Evolutionary conservation across 2,113 vertebrate species (phyloP).

Genomic region (Poecilia latipinna): DNA sequence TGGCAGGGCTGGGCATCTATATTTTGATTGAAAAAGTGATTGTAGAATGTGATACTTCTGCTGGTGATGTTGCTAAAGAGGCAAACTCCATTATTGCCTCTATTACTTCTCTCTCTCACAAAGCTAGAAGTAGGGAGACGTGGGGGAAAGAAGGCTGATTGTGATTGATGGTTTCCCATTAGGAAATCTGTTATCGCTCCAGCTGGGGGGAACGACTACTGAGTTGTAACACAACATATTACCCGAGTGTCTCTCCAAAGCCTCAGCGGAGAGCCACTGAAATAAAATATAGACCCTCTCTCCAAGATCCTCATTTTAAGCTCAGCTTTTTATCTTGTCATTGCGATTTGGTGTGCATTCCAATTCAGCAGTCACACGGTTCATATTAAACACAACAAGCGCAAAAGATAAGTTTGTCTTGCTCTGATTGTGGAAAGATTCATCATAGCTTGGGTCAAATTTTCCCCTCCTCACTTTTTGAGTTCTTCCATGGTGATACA

Average conservation of each 20-base stretch:
- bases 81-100: slow-evolving; percentile 89
- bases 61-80: slow-evolving; percentile 66
- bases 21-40: slow-evolving; percentile 83
- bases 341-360: slow-evolving; percentile 86
- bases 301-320: slow-evolving; percentile 90
- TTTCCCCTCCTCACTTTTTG: slow-evolving; percentile 4
- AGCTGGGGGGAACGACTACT: slow-evolving; percentile 91
- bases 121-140: slow-evolving; percentile 80
- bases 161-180: slow-evolving; percentile 98
- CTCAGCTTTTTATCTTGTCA: slow-evolving; percentile 87
- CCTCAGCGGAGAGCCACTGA: slow-evolving; percentile 78
- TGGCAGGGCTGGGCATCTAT: slow-evolving; percentile 82
- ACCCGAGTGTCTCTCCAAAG: slow-evolving; percentile 82
- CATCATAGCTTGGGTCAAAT: slow-evolving; percentile 24
- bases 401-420: slow-evolving; percentile 55
- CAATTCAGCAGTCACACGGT: slow-evolving; percentile 92
- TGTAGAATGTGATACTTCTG: slow-evolving; percentile 62
- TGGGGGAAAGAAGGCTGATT: slow-evolving; percentile 88
- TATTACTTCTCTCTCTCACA: slow-evolving; percentile 70
- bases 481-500: slow-evolving; percentile 66
- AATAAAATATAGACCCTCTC: slow-evolving; percentile 95
- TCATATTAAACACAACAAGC: slow-evolving; percentile 86
- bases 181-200: slow-evolving; percentile 91
- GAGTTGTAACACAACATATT: slow-evolving; percentile 98
- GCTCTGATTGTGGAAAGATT: slow-evolving; percentile 26